Evolutionary conservation across 2,113 vertebrate species (phyloP), one percentile per base, ranked within the genome.

Genomic region (Menidia beryllina): DNA sequence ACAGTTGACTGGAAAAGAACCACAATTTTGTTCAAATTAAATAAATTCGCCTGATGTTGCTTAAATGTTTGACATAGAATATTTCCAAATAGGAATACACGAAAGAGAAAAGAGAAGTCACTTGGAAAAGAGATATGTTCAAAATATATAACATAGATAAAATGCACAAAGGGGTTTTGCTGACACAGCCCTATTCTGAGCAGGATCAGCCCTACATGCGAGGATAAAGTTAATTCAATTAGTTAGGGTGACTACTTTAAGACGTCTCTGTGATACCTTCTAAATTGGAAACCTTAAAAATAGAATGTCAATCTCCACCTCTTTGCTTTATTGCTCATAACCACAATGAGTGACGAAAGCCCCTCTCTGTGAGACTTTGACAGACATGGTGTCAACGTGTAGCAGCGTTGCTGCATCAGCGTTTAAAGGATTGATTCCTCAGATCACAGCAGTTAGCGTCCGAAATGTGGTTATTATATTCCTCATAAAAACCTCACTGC

Each of bases 221-320:
- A 53, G 60, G 76, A 69, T 78, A 41, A 58, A 77, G 79, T 84
- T 85, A 86, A 90, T 79, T 84, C 17, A 77, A 25, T 91, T 81
- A 87, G 72, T 36, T 13, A 25, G 67, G 63, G 60, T 88, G 80
- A 69, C 43, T 15, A 4, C 48, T 43, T 70, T 85, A 76, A 77
- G 50, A 30, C 74, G 62, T 62, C 59, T 54, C 8, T 26, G 52
- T 74, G 66, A 66, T 43, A 27, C 55, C 27, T 26, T 69, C 26
- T 39, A 48, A 70, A 65, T 17, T 17, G 9, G 15, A 72, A 54
- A 27, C 7, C 0, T n/a, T 21, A 21, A 10, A 25, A 63, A 39
- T 12, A n/a, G n/a, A 69, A 10, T 6, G 2, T 63, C n/a, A 15
- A 17, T 21, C 25, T 7, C 14, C 11, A 0, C n/a, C n/a, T n/a